These are phyloP conservation scores for Hydrolagus affinis DNA, from an alignment of 2,113 vertebrate genomes.

Conservation along the genomic window DNA sequence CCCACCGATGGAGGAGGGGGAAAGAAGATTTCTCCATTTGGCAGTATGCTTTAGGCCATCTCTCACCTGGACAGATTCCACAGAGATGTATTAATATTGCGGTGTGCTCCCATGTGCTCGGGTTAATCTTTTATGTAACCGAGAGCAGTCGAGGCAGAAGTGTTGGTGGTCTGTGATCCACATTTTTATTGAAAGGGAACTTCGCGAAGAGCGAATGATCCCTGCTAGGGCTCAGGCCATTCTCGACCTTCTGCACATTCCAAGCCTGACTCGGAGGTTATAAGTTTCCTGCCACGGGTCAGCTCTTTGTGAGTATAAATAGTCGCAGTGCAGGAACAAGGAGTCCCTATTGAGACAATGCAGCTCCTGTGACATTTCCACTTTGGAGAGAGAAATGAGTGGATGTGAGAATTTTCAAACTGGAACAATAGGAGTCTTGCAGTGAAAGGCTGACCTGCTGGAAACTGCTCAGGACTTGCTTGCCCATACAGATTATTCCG, in stretches of 20 bases:
- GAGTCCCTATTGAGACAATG: not conserved
- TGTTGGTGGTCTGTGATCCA: not conserved
- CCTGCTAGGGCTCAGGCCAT: not conserved
- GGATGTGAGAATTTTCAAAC: not conserved
- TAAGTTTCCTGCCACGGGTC: not conserved
- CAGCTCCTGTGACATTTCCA: not conserved
- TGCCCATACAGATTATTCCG: not conserved
- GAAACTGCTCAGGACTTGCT: not conserved
- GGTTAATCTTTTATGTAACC: not conserved
- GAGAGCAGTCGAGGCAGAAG: not conserved
- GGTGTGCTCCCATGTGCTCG: not conserved
- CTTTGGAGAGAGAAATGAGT: not conserved
- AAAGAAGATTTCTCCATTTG: not conserved
- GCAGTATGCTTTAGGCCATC: not conserved
- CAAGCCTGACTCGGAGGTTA: not conserved
- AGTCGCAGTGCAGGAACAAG: not conserved
- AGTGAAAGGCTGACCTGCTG: not conserved
- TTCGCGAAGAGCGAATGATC: not conserved
- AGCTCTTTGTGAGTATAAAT: not conserved
- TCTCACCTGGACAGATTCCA: not conserved
- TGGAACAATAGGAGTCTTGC: not conserved
- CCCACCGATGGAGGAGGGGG: not conserved
- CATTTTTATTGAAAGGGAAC: not conserved
- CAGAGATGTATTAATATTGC: not conserved
- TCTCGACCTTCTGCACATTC: not conserved